Evolutionary conservation across 2,113 vertebrate genomes (phyloP).

Genomic region (Ageneiosus marmoratus): DNA sequence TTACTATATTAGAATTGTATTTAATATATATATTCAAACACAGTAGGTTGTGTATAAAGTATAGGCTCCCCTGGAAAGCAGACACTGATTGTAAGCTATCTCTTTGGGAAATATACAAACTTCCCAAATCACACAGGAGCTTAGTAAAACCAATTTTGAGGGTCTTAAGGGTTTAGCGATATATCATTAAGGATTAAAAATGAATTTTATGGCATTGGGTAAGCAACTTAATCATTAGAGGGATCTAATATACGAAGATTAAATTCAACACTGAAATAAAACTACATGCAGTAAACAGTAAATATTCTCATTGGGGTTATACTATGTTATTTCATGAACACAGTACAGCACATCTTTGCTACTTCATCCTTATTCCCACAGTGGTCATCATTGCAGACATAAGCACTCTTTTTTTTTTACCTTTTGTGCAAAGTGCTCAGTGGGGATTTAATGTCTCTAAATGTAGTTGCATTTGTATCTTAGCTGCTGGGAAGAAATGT

Average conservation of each 20-base stretch:
- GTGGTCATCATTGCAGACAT: background rate
- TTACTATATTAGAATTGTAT: background rate
- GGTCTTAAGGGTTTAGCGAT: background rate
- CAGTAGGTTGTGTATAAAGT: background rate
- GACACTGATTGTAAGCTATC: background rate
- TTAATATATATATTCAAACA: background rate
- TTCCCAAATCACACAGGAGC: background rate
- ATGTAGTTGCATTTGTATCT: conserved; percentile 10
- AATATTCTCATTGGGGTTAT: background rate
- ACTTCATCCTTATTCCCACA: background rate
- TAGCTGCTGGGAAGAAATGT: conserved; percentile 36
- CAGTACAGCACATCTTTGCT: background rate
- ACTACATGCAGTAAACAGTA: background rate
- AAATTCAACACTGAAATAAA: conserved; percentile 11
- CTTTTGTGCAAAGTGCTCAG: conserved; percentile 27
- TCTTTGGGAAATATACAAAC: background rate
- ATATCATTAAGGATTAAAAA: conserved; percentile 22
- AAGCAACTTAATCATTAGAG: conserved; percentile 12
- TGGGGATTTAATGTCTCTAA: conserved; percentile 28
- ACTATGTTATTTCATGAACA: background rate
- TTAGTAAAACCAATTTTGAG: conserved; percentile 8
- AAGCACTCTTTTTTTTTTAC: conserved; percentile 22
- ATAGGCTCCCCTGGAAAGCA: background rate
- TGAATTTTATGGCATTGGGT: background rate
- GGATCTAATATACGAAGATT: background rate